Evolutionary conservation across 2,797 vertebrate species (phyloP).

Genomic region (Muscicapa striata): DNA sequence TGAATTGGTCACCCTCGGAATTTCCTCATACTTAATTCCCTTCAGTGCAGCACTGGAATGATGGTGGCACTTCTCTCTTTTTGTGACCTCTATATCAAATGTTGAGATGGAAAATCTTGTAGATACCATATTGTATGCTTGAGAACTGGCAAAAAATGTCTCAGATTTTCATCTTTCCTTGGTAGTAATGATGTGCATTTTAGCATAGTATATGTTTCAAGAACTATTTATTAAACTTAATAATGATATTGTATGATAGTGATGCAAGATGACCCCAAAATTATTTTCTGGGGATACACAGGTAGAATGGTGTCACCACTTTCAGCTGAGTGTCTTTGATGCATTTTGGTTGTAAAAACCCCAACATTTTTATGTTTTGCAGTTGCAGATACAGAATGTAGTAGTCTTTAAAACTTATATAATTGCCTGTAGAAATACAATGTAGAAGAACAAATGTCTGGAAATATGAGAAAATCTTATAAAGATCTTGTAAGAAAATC

Average conservation of each 20-base stretch:
- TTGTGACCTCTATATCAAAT: neutral
- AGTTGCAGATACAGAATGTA: neutral
- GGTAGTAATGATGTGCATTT: neutral
- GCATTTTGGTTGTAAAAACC: neutral
- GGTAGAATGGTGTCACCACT: neutral
- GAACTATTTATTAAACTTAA: neutral
- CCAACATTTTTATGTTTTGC: neutral
- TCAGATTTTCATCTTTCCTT: neutral
- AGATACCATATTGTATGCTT: neutral
- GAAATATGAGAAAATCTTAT: neutral
- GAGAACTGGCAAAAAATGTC: neutral
- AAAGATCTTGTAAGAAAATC: neutral
- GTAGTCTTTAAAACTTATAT: neutral
- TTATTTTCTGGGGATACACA: neutral
- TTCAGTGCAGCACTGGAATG: neutral
- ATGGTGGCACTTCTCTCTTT: neutral
- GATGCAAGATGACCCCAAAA: neutral
- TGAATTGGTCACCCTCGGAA: conserved; percentile 20
- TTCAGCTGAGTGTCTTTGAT: neutral
- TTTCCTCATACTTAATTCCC: neutral
- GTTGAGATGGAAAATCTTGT: neutral
- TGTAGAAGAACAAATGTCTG: conserved; percentile 3
- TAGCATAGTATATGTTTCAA: neutral
- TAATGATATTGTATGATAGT: neutral
- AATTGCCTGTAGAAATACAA: conserved; percentile 23